Evolutionary conservation across 2,888 invertebrate genomes (phyloP).

Genomic region (Sminthurinus aureus): DNA sequence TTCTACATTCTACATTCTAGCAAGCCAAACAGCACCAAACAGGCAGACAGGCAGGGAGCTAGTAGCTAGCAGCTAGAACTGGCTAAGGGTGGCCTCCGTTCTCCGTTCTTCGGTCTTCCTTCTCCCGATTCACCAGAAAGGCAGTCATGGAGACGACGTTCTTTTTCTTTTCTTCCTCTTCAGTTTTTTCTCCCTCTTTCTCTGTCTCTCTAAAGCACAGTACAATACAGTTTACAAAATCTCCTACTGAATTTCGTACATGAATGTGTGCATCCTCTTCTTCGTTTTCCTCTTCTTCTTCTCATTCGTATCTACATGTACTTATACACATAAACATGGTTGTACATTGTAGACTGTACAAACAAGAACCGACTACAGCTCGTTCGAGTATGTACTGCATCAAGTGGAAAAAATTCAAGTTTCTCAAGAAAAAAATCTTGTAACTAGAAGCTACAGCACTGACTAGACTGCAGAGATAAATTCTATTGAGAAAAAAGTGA

Average conservation of each 20-base stretch:
- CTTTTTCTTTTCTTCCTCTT: not conserved
- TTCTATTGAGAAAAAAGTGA: not conserved
- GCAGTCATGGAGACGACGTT: constrained; percentile 33
- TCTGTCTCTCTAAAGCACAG: not conserved
- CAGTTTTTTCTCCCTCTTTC: not conserved
- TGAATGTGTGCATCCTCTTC: not conserved
- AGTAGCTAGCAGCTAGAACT: too few relatives aligned
- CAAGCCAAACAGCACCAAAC: too few relatives aligned
- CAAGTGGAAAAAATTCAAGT: not conserved
- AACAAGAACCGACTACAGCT: too few relatives aligned
- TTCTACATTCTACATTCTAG: too few relatives aligned
- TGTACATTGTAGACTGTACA: too few relatives aligned
- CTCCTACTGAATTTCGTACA: constrained; percentile 8
- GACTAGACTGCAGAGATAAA: not conserved
- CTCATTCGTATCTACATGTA: not conserved
- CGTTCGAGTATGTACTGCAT: not conserved
- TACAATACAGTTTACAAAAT: not conserved
- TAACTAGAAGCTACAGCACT: too few relatives aligned
- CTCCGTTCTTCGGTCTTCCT: too few relatives aligned
- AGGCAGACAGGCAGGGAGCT: not conserved
- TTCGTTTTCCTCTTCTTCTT: not conserved
- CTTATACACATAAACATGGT: not conserved
- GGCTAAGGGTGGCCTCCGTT: not conserved
- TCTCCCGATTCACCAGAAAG: not conserved
- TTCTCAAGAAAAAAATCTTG: not conserved